Conservation (phyloP, 1,140 invertebrate genomes). For the Musca vetustissima region DNA sequence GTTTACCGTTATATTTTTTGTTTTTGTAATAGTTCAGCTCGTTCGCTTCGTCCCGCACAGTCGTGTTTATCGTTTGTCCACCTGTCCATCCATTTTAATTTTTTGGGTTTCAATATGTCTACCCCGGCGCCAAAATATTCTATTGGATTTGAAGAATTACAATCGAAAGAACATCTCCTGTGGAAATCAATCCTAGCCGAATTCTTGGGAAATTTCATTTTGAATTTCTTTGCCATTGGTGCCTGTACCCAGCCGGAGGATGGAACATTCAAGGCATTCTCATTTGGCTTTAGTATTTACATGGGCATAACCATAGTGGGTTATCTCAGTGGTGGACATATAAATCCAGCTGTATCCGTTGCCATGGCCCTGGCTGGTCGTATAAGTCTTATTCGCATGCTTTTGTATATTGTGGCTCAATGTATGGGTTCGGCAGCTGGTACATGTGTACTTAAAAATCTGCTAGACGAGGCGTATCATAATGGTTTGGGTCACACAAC, state of each 20-base stretch:
- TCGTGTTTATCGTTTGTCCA: background rate
- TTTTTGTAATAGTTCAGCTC: background rate
- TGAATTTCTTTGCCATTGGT: constrained; percentile 85
- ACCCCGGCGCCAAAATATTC: constrained; percentile 53
- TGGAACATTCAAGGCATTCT: constrained; percentile 77
- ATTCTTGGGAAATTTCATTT: constrained; percentile 74
- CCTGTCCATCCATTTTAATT: background rate
- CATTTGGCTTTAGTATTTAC: constrained; percentile 85
- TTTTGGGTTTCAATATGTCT: background rate
- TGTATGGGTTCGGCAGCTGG: constrained; percentile 84
- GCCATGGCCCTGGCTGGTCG: constrained; percentile 80
- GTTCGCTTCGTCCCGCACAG: background rate
- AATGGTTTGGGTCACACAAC: constrained; percentile 66
- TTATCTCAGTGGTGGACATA: constrained; percentile 86
- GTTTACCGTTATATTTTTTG: constrained; percentile 9
- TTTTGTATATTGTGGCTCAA: constrained; percentile 83
- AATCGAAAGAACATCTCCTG: constrained; percentile 61
- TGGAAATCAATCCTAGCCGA: constrained; percentile 78
- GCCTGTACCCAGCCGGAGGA: constrained; percentile 61
- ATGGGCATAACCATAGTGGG: constrained; percentile 77
- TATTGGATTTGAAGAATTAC: constrained; percentile 68
- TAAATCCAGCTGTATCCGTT: constrained; percentile 87
- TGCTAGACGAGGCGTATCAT: constrained; percentile 66
- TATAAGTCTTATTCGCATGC: constrained; percentile 71
- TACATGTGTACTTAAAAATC: constrained; percentile 66